A percentile compares a stretch with the other conserved stretches of the same genome.
Conservation (phyloP, 2,113 vertebrate species). For the Himantopus leucocephalus region DNA sequence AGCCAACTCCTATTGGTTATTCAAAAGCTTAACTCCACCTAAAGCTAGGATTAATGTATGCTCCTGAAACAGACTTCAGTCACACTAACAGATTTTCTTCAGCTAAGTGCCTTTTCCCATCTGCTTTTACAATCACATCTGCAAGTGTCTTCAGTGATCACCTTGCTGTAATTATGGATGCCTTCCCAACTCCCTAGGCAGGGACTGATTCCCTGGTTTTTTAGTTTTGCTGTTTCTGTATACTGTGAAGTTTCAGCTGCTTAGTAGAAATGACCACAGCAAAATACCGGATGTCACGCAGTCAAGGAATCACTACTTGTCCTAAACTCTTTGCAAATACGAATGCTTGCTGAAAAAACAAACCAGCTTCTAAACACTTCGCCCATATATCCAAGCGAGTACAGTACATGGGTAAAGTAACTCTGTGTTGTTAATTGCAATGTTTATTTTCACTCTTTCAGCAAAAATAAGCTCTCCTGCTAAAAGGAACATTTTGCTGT, state of each 20-base stretch:
- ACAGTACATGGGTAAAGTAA: not conserved
- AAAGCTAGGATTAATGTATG: slow-evolving; percentile 48
- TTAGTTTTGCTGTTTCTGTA: not conserved
- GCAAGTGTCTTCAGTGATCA: not conserved
- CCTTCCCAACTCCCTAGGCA: not conserved
- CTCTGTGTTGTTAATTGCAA: not conserved
- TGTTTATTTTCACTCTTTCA: not conserved
- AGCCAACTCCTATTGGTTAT: slow-evolving; percentile 19
- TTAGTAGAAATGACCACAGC: not conserved
- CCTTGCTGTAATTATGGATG: not conserved
- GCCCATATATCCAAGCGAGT: not conserved
- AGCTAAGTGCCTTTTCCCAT: slow-evolving; percentile 6
- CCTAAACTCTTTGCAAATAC: not conserved
- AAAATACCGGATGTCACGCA: not conserved
- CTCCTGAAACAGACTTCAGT: slow-evolving; percentile 9
- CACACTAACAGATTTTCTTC: slow-evolving; percentile 5
- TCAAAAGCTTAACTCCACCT: slow-evolving; percentile 41
- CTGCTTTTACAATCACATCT: slow-evolving; percentile 2
- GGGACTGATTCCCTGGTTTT: not conserved
- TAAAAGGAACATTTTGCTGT: not conserved
- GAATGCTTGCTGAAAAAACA: not conserved
- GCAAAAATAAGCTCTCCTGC: not conserved
- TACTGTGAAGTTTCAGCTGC: not conserved
- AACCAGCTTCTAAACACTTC: not conserved
- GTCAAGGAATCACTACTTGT: not conserved